Evolutionary conservation across 2,888 invertebrate species (phyloP).

Genomic region (Hesperia comma): DNA sequence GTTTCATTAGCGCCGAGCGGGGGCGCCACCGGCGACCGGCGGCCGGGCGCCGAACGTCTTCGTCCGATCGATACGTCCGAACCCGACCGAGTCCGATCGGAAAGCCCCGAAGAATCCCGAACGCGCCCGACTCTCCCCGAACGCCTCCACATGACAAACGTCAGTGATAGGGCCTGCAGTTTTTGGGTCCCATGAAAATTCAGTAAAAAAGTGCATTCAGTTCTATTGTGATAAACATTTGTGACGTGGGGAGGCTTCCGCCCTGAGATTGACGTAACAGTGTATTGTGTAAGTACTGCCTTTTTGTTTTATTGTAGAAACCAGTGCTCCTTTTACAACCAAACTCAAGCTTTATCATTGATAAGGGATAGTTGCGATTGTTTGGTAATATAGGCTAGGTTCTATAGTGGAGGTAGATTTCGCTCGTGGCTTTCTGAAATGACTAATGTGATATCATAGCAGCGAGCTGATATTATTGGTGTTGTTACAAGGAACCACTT

Average conservation of each 20-base stretch:
- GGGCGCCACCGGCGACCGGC: slow-evolving; percentile 78
- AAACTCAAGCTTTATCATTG: slow-evolving; percentile 23
- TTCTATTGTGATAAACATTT: slow-evolving; percentile 49
- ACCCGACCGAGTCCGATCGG: slow-evolving; percentile 59
- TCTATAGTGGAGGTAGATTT: not conserved
- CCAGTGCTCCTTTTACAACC: slow-evolving; percentile 3
- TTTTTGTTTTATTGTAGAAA: not conserved
- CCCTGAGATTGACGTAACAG: slow-evolving; percentile 49
- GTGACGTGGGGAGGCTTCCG: slow-evolving; percentile 52
- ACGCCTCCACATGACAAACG: slow-evolving; percentile 71
- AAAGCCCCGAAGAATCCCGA: slow-evolving; percentile 43
- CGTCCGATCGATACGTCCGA: slow-evolving; percentile 68
- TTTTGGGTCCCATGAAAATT: slow-evolving; percentile 75
- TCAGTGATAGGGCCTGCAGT: slow-evolving; percentile 74
- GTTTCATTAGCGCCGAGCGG: slow-evolving; percentile 73
- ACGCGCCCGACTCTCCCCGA: slow-evolving; percentile 42
- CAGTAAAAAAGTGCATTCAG: slow-evolving; percentile 52
- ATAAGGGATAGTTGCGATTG: slow-evolving; percentile 28
- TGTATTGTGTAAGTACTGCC: slow-evolving; percentile 65
- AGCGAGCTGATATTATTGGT: not conserved
- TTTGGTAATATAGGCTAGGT: slow-evolving; percentile 23
- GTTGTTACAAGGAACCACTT: slow-evolving; percentile 5
- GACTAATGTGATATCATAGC: not conserved
- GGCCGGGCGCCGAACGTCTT: slow-evolving; percentile 67
- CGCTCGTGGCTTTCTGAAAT: not conserved